These are phyloP conservation scores for Drosophila kikkawai DNA, from an alignment of 1,140 invertebrate genomes.

Conservation along the genomic window DNA sequence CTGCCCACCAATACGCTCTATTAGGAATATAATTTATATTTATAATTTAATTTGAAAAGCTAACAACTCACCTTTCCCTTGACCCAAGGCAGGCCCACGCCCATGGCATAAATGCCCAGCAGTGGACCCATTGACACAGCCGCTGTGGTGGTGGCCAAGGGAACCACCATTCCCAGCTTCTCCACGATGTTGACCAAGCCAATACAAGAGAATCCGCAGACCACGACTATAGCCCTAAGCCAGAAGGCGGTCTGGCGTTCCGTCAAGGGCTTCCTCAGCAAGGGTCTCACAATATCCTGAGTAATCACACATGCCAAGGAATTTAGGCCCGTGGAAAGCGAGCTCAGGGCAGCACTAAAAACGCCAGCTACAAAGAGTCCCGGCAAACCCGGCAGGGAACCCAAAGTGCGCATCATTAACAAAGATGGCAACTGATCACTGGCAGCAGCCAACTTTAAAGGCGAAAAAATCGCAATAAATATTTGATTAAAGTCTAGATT, in stretches of 20 bases:
- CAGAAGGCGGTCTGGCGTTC: constrained; percentile 88
- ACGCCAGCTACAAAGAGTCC: constrained; percentile 94
- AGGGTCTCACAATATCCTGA: constrained; percentile 91
- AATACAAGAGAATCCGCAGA: constrained; percentile 88
- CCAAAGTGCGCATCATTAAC: constrained; percentile 92
- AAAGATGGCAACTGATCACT: constrained; percentile 91
- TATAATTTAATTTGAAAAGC: not conserved
- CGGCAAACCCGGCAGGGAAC: constrained; percentile 90
- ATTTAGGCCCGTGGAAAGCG: constrained; percentile 96
- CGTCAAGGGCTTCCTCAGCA: constrained; percentile 87
- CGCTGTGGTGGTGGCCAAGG: constrained; percentile 89
- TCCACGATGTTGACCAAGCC: constrained; percentile 90
- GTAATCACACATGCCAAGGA: constrained; percentile 96
- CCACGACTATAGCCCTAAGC: constrained; percentile 89
- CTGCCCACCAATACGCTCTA: constrained; percentile 71
- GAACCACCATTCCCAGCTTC: constrained; percentile 90
- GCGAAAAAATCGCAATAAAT: not conserved
- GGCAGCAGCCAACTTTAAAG: constrained; percentile 86
- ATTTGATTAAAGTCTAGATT: constrained; percentile 46
- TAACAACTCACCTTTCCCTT: constrained; percentile 88
- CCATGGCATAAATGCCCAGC: constrained; percentile 92
- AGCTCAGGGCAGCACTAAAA: constrained; percentile 95
- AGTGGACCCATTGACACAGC: constrained; percentile 91
- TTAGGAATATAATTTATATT: constrained; percentile 9
- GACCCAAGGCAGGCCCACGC: constrained; percentile 93